Conservation (phyloP, 2,888 invertebrate genomes). For the Heliconius sara region DNA sequence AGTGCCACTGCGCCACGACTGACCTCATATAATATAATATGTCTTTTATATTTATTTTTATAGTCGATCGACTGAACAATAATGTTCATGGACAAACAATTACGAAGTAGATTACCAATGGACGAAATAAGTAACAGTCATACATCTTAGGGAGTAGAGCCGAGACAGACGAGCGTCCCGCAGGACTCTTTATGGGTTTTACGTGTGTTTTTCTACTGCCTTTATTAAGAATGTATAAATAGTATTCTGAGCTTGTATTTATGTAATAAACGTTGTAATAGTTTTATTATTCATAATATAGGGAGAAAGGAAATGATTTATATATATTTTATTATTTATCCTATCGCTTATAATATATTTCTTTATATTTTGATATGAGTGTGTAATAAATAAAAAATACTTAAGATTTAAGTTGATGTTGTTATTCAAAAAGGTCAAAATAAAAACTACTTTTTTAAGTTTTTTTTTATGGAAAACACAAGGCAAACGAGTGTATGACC, state of each 20-base stretch:
- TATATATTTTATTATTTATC: too few species aligned
- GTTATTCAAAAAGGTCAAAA: too few species aligned
- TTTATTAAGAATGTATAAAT: constrained; percentile 12
- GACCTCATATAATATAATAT: too few species aligned
- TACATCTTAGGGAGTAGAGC: background rate
- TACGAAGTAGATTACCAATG: constrained; percentile 5
- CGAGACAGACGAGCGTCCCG: constrained; percentile 7
- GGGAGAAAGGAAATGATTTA: too few species aligned
- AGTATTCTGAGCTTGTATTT: background rate
- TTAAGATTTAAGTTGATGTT: too few species aligned
- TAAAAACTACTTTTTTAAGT: too few species aligned
- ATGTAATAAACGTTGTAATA: background rate
- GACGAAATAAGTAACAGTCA: constrained; percentile 11
- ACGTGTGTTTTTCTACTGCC: background rate
- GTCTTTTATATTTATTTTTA: background rate
- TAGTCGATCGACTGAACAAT: background rate
- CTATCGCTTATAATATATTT: too few species aligned
- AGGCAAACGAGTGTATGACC: too few species aligned
- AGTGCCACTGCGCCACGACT: too few species aligned
- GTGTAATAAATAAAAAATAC: too few species aligned
- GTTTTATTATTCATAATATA: background rate
- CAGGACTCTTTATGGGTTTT: background rate
- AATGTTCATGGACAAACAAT: constrained; percentile 4
- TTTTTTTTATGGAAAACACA: too few species aligned
- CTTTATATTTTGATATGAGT: too few species aligned